phyloP scores from a whole-genome alignment of 2,113 vertebrate genomes.

The Nannobrachium achirus region DNA sequence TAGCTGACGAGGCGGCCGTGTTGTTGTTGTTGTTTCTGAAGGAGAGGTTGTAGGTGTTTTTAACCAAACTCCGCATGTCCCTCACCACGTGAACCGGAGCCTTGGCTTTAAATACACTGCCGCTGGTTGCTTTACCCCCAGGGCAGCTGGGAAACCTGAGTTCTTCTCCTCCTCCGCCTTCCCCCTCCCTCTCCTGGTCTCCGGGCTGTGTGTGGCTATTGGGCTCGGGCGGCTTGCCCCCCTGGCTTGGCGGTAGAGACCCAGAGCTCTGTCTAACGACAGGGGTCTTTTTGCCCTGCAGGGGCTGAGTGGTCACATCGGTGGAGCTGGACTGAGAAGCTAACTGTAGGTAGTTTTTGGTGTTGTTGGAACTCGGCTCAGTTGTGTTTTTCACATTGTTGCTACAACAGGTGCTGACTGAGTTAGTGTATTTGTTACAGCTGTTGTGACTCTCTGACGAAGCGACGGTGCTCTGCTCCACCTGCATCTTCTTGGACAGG shows the following conservation, averaged over 20 bases:
- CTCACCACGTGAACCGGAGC: conserved; percentile 79
- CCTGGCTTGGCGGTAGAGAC: background rate
- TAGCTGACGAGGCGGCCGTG: background rate
- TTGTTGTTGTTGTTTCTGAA: conserved; percentile 55
- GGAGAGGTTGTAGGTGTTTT: conserved; percentile 80
- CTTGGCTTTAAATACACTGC: conserved; percentile 42
- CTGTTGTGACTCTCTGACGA: conserved; percentile 18
- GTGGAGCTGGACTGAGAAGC: background rate
- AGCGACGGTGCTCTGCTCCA: conserved; percentile 59
- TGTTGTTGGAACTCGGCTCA: conserved; percentile 12
- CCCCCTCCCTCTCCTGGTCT: conserved; percentile 15
- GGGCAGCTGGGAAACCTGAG: conserved; percentile 8
- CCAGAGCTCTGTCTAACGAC: conserved; percentile 38
- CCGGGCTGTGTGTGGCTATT: background rate
- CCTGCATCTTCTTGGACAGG: conserved; percentile 87
- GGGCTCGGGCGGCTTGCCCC: no score
- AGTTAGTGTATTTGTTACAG: background rate
- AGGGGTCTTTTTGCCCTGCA: conserved; percentile 25
- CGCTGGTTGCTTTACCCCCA: conserved; percentile 8
- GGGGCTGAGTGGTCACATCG: background rate
- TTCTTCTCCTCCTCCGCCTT: conserved; percentile 12
- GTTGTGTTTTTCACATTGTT: conserved; percentile 11
- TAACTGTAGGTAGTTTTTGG: background rate
- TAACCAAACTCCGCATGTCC: conserved; percentile 86
- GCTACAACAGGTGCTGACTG: no score